Conservation (phyloP, 2,113 vertebrate genomes). For the Tachycineta bicolor region DNA sequence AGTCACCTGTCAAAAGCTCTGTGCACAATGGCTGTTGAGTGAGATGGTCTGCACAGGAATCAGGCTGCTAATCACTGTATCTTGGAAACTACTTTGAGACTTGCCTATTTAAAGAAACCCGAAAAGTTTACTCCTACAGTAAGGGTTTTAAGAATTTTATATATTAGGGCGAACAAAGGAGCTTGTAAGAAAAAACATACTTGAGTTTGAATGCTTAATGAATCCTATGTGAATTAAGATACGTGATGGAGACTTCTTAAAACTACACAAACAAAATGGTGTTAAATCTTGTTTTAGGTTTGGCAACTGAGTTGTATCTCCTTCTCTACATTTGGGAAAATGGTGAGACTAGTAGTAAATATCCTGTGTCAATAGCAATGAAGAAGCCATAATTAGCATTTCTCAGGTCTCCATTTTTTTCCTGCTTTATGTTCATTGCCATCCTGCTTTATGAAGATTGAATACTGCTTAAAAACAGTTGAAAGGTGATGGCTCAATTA, state of each 20-base stretch:
- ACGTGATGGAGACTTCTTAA: not conserved
- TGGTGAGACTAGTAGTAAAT: not conserved
- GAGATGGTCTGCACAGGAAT: not conserved
- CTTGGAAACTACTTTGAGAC: not conserved
- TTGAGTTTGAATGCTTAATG: not conserved
- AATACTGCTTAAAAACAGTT: not conserved
- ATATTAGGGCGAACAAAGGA: not conserved
- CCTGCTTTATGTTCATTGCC: not conserved
- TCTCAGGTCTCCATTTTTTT: not conserved
- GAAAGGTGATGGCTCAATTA: not conserved
- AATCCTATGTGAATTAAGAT: not conserved
- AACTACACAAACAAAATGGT: not conserved
- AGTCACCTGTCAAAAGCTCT: not conserved
- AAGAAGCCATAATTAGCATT: not conserved
- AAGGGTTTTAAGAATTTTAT: not conserved
- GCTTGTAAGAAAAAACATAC: not conserved
- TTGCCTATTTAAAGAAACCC: not conserved
- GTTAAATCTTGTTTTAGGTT: not conserved
- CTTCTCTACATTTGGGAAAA: not conserved
- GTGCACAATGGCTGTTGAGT: not conserved
- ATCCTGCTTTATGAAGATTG: not conserved
- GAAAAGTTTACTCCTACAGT: not conserved
- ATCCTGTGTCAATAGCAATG: not conserved
- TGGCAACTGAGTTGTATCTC: not conserved
- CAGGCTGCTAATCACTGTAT: not conserved